Evolutionary conservation across 2,888 invertebrate genomes (phyloP).

Genomic region (Pristionchus arcanus): DNA sequence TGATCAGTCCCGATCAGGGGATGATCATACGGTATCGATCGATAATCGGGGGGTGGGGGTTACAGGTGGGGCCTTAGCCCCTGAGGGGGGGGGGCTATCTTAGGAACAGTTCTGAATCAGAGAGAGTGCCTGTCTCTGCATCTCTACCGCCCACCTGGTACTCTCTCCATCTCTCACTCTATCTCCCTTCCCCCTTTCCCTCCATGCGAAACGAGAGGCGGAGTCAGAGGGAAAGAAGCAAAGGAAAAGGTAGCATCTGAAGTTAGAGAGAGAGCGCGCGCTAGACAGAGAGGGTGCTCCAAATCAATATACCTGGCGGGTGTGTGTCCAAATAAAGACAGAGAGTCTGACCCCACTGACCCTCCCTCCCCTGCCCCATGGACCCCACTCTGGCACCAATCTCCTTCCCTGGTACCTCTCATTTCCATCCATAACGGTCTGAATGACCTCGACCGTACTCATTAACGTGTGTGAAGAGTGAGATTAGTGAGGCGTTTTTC

Average conservation of each 20-base stretch:
- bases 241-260: slow-evolving; percentile 40
- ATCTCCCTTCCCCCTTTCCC: slow-evolving; percentile 3
- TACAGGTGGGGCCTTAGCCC: background rate
- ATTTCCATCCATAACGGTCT: slow-evolving; percentile 11
- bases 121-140: background rate
- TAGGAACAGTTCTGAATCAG: slow-evolving; percentile 17
- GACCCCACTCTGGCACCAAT: background rate
- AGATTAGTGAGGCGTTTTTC: background rate
- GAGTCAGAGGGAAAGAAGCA: background rate
- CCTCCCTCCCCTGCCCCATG: background rate
- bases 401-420: background rate
- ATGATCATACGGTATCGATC: background rate
- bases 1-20: slow-evolving; percentile 35
- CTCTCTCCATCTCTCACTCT: slow-evolving; percentile 33
- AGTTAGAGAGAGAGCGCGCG: slow-evolving; percentile 14
- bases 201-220: slow-evolving; percentile 6
- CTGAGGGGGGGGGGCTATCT: background rate
- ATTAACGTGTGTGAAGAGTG: background rate
- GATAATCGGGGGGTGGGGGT: background rate
- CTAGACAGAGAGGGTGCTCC: background rate
- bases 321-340: slow-evolving; percentile 25
- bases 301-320: slow-evolving; percentile 17
- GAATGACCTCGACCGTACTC: slow-evolving; percentile 35
- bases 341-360: slow-evolving; percentile 16
- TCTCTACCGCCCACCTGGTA: slow-evolving; percentile 4